Percentiles rank a stretch among this genome's conserved stretches.
These are phyloP conservation scores for Manis pentadactyla DNA, from an alignment of 2,797 vertebrate genomes.

Conservation along the genomic window DNA sequence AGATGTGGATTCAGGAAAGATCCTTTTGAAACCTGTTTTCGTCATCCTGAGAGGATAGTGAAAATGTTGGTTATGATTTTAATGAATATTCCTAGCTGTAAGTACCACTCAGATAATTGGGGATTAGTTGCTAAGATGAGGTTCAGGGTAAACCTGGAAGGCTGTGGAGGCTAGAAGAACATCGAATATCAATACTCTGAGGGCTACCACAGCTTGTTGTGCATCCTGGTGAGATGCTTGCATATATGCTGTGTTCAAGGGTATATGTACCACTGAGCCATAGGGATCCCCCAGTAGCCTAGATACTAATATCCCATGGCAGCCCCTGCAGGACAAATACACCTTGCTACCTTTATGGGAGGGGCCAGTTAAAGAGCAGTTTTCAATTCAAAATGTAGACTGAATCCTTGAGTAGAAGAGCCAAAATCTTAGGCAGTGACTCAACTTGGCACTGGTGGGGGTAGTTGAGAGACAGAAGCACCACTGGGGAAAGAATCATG, in stretches of 20 bases:
- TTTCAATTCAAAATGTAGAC: neutral
- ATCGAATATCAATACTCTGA: neutral
- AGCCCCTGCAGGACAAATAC: neutral
- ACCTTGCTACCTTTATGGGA: neutral
- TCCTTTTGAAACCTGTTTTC: neutral
- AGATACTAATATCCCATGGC: neutral
- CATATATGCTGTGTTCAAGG: neutral
- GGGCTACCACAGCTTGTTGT: neutral
- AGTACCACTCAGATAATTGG: neutral
- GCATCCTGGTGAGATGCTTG: neutral
- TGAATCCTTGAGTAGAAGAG: neutral
- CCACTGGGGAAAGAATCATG: neutral
- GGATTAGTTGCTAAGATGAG: neutral
- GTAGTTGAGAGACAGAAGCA: neutral
- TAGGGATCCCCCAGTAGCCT: no score
- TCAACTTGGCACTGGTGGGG: neutral
- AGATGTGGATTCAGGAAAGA: conserved; percentile 13
- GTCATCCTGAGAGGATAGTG: neutral
- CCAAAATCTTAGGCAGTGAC: neutral
- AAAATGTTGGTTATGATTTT: neutral
- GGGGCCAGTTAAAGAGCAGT: neutral
- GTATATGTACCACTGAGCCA: neutral
- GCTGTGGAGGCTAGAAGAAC: neutral
- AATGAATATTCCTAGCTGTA: neutral
- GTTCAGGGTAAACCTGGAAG: neutral